Conservation (phyloP, 2,888 invertebrate genomes). For the Caenorhabditis virilis region DNA sequence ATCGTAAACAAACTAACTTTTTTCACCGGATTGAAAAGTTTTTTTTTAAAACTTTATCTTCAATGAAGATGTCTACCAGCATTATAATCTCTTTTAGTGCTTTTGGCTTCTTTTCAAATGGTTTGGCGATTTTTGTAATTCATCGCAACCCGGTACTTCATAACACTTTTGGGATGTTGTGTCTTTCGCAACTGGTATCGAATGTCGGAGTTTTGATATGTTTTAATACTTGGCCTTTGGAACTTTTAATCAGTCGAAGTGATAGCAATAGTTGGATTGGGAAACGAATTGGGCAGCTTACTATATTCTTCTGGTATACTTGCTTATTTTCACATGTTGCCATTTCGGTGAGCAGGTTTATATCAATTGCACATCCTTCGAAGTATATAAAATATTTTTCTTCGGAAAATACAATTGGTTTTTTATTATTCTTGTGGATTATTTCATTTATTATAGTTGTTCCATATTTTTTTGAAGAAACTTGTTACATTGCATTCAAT, state of each 20-base stretch:
- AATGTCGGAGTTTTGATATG: conserved; percentile 40
- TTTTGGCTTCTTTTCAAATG: conserved; percentile 23
- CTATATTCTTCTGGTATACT: conserved; percentile 47
- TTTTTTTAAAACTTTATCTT: too few species aligned
- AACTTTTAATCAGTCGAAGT: conserved; percentile 23
- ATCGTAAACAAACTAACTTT: too few species aligned
- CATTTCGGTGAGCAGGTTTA: conserved; percentile 40
- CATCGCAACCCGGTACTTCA: conserved; percentile 33
- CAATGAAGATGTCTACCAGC: too few species aligned
- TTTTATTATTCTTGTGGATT: conserved; percentile 23
- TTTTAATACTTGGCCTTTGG: conserved; percentile 37
- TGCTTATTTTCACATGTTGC: conserved; percentile 46
- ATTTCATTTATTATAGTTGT: conserved; percentile 22
- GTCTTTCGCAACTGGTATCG: conserved; percentile 38
- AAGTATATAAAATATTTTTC: conserved; percentile 26
- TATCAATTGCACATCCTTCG: conserved; percentile 41
- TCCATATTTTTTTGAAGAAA: conserved; percentile 34
- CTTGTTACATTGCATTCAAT: conserved; percentile 25
- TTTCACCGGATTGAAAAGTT: too few species aligned
- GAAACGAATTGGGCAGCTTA: conserved; percentile 39
- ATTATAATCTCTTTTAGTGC: too few species aligned
- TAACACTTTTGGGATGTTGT: conserved; percentile 42
- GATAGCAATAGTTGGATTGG: conserved; percentile 10
- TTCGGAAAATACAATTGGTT: conserved; percentile 10
- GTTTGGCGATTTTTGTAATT: conserved; percentile 35